Evolutionary conservation across 2,888 invertebrate genomes (phyloP).

Genomic region (Abrostola triplasia): DNA sequence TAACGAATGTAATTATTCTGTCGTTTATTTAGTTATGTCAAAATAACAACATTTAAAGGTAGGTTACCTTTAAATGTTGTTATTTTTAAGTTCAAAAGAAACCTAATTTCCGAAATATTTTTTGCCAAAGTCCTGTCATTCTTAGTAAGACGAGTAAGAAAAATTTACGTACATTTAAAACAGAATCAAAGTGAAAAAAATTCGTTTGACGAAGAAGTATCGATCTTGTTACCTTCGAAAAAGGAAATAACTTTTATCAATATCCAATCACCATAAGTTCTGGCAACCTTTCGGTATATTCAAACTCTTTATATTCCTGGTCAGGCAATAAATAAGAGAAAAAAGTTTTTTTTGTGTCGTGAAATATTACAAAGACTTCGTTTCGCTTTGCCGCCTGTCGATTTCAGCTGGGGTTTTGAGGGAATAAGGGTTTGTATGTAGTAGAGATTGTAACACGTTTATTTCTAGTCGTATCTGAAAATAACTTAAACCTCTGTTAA

Average conservation of each 20-base stretch:
- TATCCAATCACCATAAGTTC: constrained; percentile 52
- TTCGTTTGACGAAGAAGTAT: constrained; percentile 11
- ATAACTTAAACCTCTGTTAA: no score
- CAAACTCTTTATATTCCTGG: constrained; percentile 39
- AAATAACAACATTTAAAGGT: no score
- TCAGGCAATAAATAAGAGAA: constrained; percentile 49
- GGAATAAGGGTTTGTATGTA: constrained; percentile 15
- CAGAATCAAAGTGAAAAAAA: constrained; percentile 10
- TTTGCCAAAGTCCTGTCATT: no score
- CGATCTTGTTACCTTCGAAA: constrained; percentile 6
- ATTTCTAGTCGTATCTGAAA: no score
- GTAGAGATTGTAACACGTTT: constrained; percentile 13
- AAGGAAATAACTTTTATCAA: constrained; percentile 26
- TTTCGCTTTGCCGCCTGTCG: constrained; percentile 48
- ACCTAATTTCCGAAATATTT: no score
- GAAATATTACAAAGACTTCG: constrained; percentile 55
- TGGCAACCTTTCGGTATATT: constrained; percentile 37
- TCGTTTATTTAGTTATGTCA: no score
- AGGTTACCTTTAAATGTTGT: no score
- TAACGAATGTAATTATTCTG: no score
- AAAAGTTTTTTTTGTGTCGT: constrained; percentile 37
- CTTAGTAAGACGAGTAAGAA: no score
- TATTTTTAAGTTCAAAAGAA: no score
- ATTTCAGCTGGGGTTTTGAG: constrained; percentile 44
- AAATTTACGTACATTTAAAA: not conserved